Evolutionary conservation across 2,113 vertebrate genomes (phyloP), one percentile per base, ranked within the genome.

Genomic region (Azemiops feae): DNA sequence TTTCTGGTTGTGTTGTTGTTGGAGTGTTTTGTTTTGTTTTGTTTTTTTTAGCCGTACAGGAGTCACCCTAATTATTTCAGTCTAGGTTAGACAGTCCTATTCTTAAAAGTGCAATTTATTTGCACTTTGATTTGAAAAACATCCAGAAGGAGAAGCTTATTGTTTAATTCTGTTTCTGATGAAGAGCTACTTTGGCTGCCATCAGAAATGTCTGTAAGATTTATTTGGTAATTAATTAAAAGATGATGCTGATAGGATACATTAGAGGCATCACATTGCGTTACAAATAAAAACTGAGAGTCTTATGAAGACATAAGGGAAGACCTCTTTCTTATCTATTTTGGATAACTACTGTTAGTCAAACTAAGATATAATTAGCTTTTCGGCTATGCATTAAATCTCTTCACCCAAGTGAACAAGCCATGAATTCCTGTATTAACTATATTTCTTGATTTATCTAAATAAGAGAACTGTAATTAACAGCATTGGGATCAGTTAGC

Each of bases 21-120:
- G 58, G 30, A 69, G 30, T 69, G 12, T n/a, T 69, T 25, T 64
- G 0, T 5, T 27, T 64, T 69, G 60, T 14, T 14, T 69, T 54
- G 1, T 55, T 20, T 81, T 20, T 81, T 81, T 81, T 43, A 43
- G 18, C 34, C 1, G 8, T 81, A 39, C 22, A 81, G n/a, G 16
- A 39, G 34, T 22, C 74, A 22, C 22, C 16, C 39, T 81, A 81
- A 81, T 81, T 39, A 20, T 34, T 74, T n/a, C 6, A 22, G 34
- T 81, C 74, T 39, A 43, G 74, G 1, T 81, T 43, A 43, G 74
- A 39, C 6, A 69, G 34, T 22, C 34, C 69, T 81, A 81, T 39
- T 81, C 69, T 47, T 92, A 34, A 89, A 85, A 20, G 64, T 89
- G 11, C 57, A 34, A 89, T 92, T 89, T 89, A 81, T 89, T 55